Base-by-base conservation (phyloP, 2,888 invertebrate genomes). In the Horisme vitalbata region DNA sequence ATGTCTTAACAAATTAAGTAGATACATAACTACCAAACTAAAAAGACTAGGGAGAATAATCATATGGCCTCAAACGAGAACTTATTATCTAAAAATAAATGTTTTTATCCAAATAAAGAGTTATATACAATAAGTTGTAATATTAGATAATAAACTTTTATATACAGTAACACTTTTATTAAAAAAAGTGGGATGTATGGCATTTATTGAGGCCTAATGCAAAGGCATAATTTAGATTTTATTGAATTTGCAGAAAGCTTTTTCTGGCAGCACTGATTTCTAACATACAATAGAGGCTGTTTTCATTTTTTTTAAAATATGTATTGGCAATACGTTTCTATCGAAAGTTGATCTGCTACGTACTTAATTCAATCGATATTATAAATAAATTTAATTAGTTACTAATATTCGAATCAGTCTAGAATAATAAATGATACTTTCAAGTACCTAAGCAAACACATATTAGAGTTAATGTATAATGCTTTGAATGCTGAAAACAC, bases 41-140 rank as follows among this genome's bases (percentile, higher is more conserved):
- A 39, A 59, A 56, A 67, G 79, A 78, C 79, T 79, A 79, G 75
- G 63, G 57, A 62, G 59, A 71, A 58, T 70, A 72, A 72, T 75
- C 69, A 70, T 83, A 84, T 85, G 85, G 85, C 85, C 75, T 79
- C 80, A 24, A 32, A 13, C 67, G 62, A 63, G 59, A 54, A 57
- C 47, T 55, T 57, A 38, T 43, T 45, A 18, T 18, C 4, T 6
- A 53, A 55, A 59, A 58, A 60, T 55, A 54, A n/a, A n/a, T n/a
- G 44, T 47, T 36, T 34, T 41, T 48, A 50, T 27, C 26, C 15
- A 43, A 48, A 30, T 44, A 38, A 49, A 20, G 58, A 51, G 31
- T 34, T 66, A 63, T 63, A 52, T 65, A 70, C 68, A 71, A 66
- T 64, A n/a, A n/a, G n/a, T n/a, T n/a, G 66, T 65, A 12, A 49